phyloP scores from a whole-genome alignment of 2,888 invertebrate genomes.

The Megalurothrips usitatus region DNA sequence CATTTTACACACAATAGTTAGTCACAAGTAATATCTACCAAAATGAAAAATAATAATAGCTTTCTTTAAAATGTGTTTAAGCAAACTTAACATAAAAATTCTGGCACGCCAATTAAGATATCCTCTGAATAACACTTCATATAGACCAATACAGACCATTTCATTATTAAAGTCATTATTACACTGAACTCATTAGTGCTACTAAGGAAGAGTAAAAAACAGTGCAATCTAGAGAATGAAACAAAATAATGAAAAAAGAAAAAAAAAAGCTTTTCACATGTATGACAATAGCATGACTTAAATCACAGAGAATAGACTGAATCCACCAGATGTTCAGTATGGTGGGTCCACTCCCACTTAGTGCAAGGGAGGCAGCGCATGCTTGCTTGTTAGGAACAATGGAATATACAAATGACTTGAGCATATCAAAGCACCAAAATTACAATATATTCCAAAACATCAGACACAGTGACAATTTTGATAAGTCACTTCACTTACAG shows the following conservation, averaged over 20 bases:
- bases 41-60: conserved; percentile 13
- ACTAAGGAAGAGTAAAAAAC: neutral
- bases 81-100: conserved; percentile 8
- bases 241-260: neutral
- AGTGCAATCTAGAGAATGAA: neutral
- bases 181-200: conserved; percentile 2
- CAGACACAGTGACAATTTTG: neutral
- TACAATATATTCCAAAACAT: neutral
- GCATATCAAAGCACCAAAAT: conserved; percentile 15
- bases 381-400: conserved; percentile 10
- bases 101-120: conserved; percentile 18
- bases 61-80: conserved; percentile 3
- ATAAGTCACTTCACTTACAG: neutral
- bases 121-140: conserved; percentile 6
- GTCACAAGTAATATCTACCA: neutral
- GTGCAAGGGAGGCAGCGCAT: conserved; percentile 11
- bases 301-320: conserved; percentile 7
- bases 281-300: neutral
- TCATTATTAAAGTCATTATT: neutral
- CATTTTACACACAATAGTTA: neutral
- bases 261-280: neutral
- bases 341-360: neutral
- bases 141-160: conserved; percentile 1
- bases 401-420: conserved; percentile 21
- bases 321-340: neutral